Conservation (phyloP, 2,113 vertebrate genomes). For the Rhabdomys dilectus region DNA sequence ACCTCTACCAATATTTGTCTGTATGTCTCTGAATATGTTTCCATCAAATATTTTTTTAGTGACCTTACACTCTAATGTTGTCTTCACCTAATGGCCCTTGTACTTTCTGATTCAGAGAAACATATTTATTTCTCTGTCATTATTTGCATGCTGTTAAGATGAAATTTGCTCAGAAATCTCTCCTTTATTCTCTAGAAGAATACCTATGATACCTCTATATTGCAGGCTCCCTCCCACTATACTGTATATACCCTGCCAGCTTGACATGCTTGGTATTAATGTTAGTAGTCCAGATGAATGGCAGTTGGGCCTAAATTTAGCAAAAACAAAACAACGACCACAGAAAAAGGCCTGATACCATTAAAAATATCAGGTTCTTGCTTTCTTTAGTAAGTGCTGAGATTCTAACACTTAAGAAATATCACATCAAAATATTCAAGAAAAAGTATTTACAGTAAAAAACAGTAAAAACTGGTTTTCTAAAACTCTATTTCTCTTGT, state of each 20-base stretch:
- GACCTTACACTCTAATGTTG: not conserved
- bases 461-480: not conserved
- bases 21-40: not conserved
- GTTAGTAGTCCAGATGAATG: slow-evolving; percentile 56
- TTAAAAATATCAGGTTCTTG: slow-evolving; percentile 35
- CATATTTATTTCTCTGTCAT: not conserved
- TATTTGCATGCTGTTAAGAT: not conserved
- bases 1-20: not conserved
- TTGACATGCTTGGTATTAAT: not conserved
- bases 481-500: slow-evolving; percentile 31
- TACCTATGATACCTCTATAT: not conserved
- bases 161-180: not conserved
- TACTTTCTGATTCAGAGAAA: not conserved
- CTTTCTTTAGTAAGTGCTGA: not conserved
- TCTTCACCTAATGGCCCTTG: not conserved
- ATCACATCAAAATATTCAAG: slow-evolving; percentile 6
- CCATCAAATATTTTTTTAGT: not conserved
- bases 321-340: not conserved
- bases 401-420: slow-evolving; percentile 61
- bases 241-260: not conserved
- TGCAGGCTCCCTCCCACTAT: not conserved
- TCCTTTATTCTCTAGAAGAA: not conserved
- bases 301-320: slow-evolving; percentile 28
- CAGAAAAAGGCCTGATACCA: not conserved
- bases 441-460: not conserved